Base-by-base conservation (phyloP, 1,140 invertebrate species). In the Ceratina calcarata region DNA sequence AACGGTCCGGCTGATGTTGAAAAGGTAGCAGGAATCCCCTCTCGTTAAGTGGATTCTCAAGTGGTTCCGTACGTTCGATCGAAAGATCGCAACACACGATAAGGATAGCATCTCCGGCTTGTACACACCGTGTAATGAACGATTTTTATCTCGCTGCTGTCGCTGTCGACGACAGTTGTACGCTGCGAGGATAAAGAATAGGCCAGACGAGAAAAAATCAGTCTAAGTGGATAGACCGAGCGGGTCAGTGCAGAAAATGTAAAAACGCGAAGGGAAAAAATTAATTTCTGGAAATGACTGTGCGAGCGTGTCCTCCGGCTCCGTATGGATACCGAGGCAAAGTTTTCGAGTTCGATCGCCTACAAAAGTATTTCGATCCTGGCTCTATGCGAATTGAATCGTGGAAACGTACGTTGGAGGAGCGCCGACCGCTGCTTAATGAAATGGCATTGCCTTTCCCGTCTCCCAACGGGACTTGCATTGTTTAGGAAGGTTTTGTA, bases 401-500 rank as follows among this genome's bases (percentile, higher is more conserved):
- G 68, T 45, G n/a, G 49, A 53, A 61, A 78, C 55, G 62, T 53
- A 20, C 37, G 61, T 3, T 4, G 60, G 58, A 37, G 68, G 55
- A 64, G 18, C 51, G 10, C 49, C 22, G 27, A n/a, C 16, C 22
- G 82, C 53, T 84, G 68, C 80, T 87, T 88, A 86, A 88, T 89
- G 87, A 88, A 88, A 89, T 89, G 87, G 87, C 85, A 61, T 80
- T 80, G 76, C 75, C 66, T 62, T 66, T 64, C 57, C 53, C 58
- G 61, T 73, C 49, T 73, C 73, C 83, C 64, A 27, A 57, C 58
- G 85, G 82, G 86, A 75, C 65, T n/a, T 24, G 71, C 73, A 89
- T 89, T 89, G 87, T 89, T 86, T 88, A 88, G 85, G 80, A 84
- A 64, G 75, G 81, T 75, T 77, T 85, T 82, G 82, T 82, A 65